Evolutionary conservation across 2,113 vertebrate genomes (phyloP).

Genomic region (Cyanoderma ruficeps): DNA sequence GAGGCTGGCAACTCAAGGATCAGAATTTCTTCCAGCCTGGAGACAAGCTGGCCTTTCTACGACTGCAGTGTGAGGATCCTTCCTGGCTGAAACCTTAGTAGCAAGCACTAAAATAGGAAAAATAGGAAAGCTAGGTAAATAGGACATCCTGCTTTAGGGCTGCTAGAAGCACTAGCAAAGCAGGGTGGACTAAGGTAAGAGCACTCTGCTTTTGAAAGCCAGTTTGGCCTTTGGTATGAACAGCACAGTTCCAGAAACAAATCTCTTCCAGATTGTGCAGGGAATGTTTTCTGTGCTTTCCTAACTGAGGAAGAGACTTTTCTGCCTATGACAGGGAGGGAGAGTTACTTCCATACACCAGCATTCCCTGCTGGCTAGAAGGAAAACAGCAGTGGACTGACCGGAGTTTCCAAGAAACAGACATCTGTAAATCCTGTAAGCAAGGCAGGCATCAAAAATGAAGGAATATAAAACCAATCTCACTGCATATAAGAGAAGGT

Average conservation of each 20-base stretch:
- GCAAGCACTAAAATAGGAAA: background rate
- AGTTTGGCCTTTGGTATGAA: background rate
- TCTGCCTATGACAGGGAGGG: background rate
- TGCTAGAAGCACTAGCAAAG: background rate
- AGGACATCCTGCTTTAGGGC: background rate
- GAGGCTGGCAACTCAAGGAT: background rate
- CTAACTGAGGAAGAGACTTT: background rate
- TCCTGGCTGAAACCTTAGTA: background rate
- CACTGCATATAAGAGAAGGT: background rate
- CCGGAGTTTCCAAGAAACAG: background rate
- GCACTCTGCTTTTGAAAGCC: background rate
- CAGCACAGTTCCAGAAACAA: background rate
- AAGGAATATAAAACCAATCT: background rate
- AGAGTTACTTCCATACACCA: constrained; percentile 36
- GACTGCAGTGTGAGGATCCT: background rate
- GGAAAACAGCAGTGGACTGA: constrained; percentile 10
- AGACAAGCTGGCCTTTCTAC: background rate
- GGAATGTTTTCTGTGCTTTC: background rate
- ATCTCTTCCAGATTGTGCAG: background rate
- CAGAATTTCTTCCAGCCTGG: background rate
- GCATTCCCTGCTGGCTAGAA: constrained; percentile 54
- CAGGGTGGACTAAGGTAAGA: background rate
- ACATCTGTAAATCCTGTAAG: background rate
- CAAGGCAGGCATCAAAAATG: background rate
- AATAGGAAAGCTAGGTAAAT: background rate